phyloP scores from a whole-genome alignment of 2,113 vertebrate genomes.

The mouse (Mus musculus) region DNA sequence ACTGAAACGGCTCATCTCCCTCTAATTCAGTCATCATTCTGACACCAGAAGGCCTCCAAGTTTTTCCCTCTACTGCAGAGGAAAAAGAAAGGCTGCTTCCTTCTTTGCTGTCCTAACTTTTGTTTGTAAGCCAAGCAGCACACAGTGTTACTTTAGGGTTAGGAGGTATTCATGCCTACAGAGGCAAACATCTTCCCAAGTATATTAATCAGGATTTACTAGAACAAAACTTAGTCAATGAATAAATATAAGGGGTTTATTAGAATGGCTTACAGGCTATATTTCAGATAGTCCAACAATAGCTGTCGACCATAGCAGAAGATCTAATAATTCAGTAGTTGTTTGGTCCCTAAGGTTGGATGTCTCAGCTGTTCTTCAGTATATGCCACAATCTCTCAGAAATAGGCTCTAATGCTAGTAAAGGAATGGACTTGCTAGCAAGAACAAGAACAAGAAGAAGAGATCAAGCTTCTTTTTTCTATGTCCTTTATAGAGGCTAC shows the following conservation, averaged over 20 bases:
- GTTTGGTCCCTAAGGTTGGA: neutral
- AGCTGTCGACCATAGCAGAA: neutral
- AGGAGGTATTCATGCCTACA: neutral
- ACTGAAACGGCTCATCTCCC: slow-evolving; percentile 70
- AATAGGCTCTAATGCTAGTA: neutral
- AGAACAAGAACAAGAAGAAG: neutral
- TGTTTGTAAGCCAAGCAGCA: slow-evolving; percentile 5
- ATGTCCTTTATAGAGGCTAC: neutral
- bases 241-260: neutral
- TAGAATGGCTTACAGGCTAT: neutral
- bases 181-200: neutral
- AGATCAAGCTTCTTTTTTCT: neutral
- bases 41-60: slow-evolving; percentile 65
- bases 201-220: neutral
- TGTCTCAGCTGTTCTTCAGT: neutral
- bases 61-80: slow-evolving; percentile 21
- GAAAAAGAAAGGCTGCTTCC: slow-evolving; percentile 29
- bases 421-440: neutral
- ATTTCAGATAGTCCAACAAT: neutral
- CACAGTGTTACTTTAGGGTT: neutral
- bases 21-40: slow-evolving; percentile 79
- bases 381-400: neutral
- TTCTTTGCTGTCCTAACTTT: slow-evolving; percentile 41
- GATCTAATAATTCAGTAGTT: neutral
- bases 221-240: neutral